Conservation (phyloP, 2,888 invertebrate species). For the Lacanobia wlatinum region DNA sequence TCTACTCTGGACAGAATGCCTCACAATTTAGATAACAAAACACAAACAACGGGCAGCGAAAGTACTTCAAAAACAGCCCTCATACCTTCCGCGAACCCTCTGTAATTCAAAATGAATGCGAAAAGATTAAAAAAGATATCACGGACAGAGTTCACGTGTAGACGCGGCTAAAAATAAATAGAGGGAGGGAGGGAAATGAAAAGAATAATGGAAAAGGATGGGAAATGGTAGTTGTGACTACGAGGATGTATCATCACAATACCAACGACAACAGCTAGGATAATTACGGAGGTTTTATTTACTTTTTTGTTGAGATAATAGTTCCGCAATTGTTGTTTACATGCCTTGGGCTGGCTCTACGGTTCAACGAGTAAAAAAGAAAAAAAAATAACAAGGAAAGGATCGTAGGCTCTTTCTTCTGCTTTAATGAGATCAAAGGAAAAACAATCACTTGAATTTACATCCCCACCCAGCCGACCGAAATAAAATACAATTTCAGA, state of each 20-base stretch:
- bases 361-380: slow-evolving; percentile 1
- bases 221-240: slow-evolving; percentile 36
- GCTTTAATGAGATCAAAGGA: slow-evolving; percentile 6
- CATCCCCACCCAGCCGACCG: background rate
- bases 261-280: slow-evolving; percentile 39
- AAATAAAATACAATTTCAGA: background rate
- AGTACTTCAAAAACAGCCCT: slow-evolving; percentile 54
- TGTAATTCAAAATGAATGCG: slow-evolving; percentile 65
- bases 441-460: background rate
- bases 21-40: slow-evolving; percentile 63
- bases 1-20: slow-evolving; percentile 56
- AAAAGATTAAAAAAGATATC: slow-evolving; percentile 73
- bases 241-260: slow-evolving; percentile 37
- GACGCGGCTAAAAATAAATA: slow-evolving; percentile 60
- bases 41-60: slow-evolving; percentile 53
- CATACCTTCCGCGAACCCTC: slow-evolving; percentile 46
- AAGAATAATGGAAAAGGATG: slow-evolving; percentile 58
- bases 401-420: slow-evolving; percentile 4
- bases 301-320: slow-evolving; percentile 40
- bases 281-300: slow-evolving; percentile 48
- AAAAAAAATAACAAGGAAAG: slow-evolving; percentile 11
- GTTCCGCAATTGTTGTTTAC: slow-evolving; percentile 36
- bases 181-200: slow-evolving; percentile 61
- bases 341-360: slow-evolving; percentile 18
- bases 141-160: slow-evolving; percentile 65